phyloP scores from a whole-genome alignment of 2,797 vertebrate genomes.

The Menidia menidia region DNA sequence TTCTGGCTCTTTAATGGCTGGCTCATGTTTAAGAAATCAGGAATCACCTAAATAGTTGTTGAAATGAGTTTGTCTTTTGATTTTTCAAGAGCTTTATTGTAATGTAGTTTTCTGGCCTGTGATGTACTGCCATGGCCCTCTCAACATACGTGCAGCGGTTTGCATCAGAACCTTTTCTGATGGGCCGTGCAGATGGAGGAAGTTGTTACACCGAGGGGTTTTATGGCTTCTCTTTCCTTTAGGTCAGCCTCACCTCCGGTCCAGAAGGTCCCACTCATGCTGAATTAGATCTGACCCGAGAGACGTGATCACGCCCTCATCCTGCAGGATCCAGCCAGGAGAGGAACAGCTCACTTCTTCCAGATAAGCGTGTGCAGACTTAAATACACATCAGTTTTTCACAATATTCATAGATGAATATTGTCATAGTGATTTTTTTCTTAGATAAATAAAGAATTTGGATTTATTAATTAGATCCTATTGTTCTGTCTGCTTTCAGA shows the following conservation, averaged over 20 bases:
- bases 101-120: not conserved
- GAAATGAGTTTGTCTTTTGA: too few relatives aligned
- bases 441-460: too few relatives aligned
- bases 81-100: too few relatives aligned
- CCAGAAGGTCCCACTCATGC: constrained; percentile 24
- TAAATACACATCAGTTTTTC: not conserved
- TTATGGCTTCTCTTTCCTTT: constrained; percentile 43
- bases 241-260: constrained; percentile 17
- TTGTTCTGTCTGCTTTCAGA: too few relatives aligned
- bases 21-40: too few relatives aligned
- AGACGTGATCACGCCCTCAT: constrained; percentile 35
- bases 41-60: too few relatives aligned
- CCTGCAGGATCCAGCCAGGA: not conserved
- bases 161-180: constrained; percentile 1
- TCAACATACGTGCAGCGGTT: not conserved
- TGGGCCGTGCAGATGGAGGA: constrained; percentile 50
- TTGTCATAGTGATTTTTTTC: not conserved
- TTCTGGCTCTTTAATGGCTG: too few relatives aligned
- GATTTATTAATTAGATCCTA: too few relatives aligned
- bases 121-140: not conserved
- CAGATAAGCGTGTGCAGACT: not conserved
- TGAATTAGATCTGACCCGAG: constrained; percentile 24
- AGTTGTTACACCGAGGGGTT: constrained; percentile 12
- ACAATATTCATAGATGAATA: not conserved
- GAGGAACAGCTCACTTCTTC: not conserved